phyloP scores from a whole-genome alignment of 2,797 vertebrate species.

The Liasis olivaceus region DNA sequence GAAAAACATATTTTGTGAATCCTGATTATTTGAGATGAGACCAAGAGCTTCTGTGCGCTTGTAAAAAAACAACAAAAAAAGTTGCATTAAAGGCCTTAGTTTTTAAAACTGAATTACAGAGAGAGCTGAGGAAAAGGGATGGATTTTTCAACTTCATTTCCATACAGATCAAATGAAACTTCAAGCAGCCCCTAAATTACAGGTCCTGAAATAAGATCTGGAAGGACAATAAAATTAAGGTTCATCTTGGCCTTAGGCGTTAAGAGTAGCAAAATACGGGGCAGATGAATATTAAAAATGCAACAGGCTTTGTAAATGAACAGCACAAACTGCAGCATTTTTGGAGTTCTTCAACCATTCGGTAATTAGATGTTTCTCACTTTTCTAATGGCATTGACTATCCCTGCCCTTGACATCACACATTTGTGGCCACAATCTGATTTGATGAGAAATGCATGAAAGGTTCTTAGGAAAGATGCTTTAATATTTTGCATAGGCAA shows the following conservation, averaged over 20 bases:
- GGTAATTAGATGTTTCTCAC: background rate
- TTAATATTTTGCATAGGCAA: background rate
- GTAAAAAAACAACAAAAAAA: background rate
- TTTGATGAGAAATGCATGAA: background rate
- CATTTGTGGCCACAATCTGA: background rate
- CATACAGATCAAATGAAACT: slow-evolving; percentile 18
- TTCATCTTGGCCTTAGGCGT: background rate
- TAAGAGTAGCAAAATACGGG: background rate
- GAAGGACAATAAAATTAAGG: slow-evolving; percentile 7
- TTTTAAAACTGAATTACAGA: background rate
- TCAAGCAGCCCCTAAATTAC: slow-evolving; percentile 16
- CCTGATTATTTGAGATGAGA: background rate
- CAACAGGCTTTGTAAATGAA: background rate
- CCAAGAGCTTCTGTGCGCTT: background rate
- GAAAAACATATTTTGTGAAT: background rate
- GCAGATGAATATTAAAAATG: background rate
- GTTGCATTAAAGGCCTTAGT: background rate
- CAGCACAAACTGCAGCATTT: background rate
- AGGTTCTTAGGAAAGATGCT: background rate
- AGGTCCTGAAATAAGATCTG: slow-evolving; percentile 20
- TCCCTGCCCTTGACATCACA: background rate
- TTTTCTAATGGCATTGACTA: background rate
- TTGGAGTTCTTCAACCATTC: background rate
- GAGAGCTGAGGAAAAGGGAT: slow-evolving; percentile 1
- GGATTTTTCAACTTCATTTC: slow-evolving; percentile 17